phyloP scores from a whole-genome alignment of 1,140 invertebrate species.

The Bombus waltoni region DNA sequence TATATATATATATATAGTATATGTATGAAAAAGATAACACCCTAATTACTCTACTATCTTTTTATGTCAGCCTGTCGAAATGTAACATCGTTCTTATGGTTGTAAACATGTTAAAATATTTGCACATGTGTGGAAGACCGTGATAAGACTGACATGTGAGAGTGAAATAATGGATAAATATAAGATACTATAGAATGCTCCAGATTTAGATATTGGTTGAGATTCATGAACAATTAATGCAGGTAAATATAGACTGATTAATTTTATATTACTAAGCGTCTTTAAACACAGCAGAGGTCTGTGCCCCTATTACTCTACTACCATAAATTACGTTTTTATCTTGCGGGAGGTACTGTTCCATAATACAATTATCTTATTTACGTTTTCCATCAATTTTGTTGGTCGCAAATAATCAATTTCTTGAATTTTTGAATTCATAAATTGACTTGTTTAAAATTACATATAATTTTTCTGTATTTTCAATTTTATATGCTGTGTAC shows the following conservation, averaged over 20 bases:
- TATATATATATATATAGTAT: neutral
- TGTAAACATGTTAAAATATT: constrained; percentile 15
- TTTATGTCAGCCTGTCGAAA: neutral
- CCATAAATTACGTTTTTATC: neutral
- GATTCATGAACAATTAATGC: neutral
- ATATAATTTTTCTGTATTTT: neutral
- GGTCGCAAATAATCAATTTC: neutral
- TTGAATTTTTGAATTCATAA: neutral
- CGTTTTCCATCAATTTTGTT: neutral
- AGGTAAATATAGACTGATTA: neutral
- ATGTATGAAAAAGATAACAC: too few relatives aligned
- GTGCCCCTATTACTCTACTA: neutral
- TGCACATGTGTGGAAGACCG: neutral
- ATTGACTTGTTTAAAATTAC: neutral
- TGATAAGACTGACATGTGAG: constrained; percentile 5
- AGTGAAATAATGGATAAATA: neutral
- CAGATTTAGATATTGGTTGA: neutral
- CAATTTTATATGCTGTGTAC: neutral
- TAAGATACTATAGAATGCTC: neutral
- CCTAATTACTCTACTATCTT: constrained; percentile 16
- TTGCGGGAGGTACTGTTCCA: neutral
- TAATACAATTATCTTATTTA: neutral
- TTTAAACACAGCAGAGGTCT: too few relatives aligned
- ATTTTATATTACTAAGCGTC: neutral
- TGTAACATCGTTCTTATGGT: neutral